Evolutionary conservation across 1,140 invertebrate species (phyloP).

Genomic region (Anastatus disparis): DNA sequence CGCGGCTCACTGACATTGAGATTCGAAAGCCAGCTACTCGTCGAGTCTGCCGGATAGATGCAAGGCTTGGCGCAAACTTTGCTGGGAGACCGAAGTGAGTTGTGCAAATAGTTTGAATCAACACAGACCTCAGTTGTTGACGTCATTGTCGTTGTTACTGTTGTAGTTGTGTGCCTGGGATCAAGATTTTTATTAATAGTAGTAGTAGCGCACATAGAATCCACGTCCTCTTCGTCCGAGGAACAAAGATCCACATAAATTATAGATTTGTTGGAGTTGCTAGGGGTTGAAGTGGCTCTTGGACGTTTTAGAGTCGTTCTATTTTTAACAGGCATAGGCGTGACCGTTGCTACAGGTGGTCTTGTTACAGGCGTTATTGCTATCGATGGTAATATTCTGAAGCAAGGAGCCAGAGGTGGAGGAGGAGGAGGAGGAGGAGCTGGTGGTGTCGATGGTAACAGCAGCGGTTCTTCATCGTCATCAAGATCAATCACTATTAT

Average conservation of each 20-base stretch:
- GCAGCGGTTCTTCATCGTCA: slow-evolving; percentile 32
- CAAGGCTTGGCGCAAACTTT: slow-evolving; percentile 44
- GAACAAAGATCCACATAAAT: slow-evolving; percentile 68
- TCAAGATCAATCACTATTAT: slow-evolving; percentile 45
- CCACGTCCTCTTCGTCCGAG: slow-evolving; percentile 65
- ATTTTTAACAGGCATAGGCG: neutral
- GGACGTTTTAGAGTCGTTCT: neutral
- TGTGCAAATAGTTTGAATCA: neutral
- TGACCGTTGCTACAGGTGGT: slow-evolving; percentile 1
- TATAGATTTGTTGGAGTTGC: slow-evolving; percentile 50
- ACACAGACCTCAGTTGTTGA: neutral
- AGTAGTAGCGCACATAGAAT: slow-evolving; percentile 1
- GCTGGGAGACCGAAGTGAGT: slow-evolving; percentile 23
- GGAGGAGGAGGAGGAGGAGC: neutral
- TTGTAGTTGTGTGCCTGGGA: slow-evolving; percentile 39
- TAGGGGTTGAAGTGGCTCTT: no score
- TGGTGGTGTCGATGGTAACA: neutral
- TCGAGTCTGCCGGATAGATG: slow-evolving; percentile 44
- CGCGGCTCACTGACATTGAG: neutral
- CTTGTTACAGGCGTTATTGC: neutral
- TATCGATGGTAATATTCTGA: slow-evolving; percentile 15
- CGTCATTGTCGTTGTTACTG: neutral
- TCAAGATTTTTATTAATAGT: slow-evolving; percentile 53
- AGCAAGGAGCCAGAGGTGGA: neutral
- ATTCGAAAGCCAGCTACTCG: slow-evolving; percentile 46